phyloP scores from a whole-genome alignment of 2,888 invertebrate species.

The Lepidocyrtoides sp. region DNA sequence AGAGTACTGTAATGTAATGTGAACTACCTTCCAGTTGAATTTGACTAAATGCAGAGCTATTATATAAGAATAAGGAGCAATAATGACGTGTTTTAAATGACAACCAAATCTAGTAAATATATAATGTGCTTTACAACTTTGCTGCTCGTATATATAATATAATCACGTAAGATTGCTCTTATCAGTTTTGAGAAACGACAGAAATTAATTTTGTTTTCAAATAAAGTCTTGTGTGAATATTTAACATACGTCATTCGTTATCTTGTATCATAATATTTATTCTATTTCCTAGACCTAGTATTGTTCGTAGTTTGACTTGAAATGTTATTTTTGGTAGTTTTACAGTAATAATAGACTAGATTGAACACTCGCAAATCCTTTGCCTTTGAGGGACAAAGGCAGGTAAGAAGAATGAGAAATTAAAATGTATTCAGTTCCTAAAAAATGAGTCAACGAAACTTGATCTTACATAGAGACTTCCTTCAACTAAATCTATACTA shows the following conservation, averaged over 20 bases:
- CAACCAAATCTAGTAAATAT: not conserved
- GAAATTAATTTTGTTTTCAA: not conserved
- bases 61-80: too few species aligned
- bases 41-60: too few species aligned
- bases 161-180: not conserved
- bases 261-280: not conserved
- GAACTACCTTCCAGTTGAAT: too few species aligned
- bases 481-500: not conserved
- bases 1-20: too few species aligned
- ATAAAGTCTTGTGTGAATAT: not conserved
- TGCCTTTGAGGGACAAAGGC: slow-evolving; percentile 76
- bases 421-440: slow-evolving; percentile 74
- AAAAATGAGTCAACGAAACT: slow-evolving; percentile 29
- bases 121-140: slow-evolving; percentile 56
- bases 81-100: not conserved
- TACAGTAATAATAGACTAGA: slow-evolving; percentile 80
- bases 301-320: slow-evolving; percentile 1
- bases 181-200: not conserved
- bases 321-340: not conserved
- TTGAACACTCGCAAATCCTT: slow-evolving; percentile 84
- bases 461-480: slow-evolving; percentile 5
- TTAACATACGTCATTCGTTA: not conserved
- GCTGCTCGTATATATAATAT: slow-evolving; percentile 18
- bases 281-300: not conserved
- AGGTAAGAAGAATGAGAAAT: slow-evolving; percentile 72